These are phyloP conservation scores for Pachyramphus minor DNA, from an alignment of 2,113 vertebrate genomes.

Conservation along the genomic window DNA sequence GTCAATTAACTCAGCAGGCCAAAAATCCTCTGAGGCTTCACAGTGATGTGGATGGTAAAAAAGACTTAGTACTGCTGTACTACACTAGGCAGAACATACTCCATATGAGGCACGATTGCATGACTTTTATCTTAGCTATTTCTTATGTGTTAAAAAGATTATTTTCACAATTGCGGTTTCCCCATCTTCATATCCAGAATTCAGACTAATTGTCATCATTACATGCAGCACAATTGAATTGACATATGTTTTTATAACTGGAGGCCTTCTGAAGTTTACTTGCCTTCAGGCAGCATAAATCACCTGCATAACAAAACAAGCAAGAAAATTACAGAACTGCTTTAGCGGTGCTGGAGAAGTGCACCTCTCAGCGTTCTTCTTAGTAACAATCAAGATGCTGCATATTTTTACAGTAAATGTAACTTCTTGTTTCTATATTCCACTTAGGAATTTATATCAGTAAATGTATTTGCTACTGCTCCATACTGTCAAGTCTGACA, in stretches of 20 bases:
- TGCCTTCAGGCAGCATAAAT: neutral
- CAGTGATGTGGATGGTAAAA: neutral
- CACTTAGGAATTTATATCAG: neutral
- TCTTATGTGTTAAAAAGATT: neutral
- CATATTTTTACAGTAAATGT: neutral
- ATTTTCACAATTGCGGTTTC: neutral
- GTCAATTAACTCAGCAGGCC: neutral
- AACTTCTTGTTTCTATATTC: neutral
- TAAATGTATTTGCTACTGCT: neutral
- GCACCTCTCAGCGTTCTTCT: neutral
- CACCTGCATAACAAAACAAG: neutral
- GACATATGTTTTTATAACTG: neutral
- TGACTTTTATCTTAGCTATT: neutral
- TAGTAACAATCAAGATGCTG: neutral
- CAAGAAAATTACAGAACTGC: neutral
- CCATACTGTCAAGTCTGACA: neutral
- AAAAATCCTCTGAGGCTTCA: neutral
- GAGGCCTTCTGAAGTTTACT: neutral
- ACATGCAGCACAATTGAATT: neutral
- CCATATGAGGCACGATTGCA: accelerated
- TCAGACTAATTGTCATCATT: neutral
- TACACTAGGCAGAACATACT: neutral
- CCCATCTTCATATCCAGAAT: neutral
- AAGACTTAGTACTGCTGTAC: neutral
- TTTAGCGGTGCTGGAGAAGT: neutral